Base-by-base conservation (phyloP, 2,888 invertebrate genomes). In the Caenorhabditis sulstoni region DNA sequence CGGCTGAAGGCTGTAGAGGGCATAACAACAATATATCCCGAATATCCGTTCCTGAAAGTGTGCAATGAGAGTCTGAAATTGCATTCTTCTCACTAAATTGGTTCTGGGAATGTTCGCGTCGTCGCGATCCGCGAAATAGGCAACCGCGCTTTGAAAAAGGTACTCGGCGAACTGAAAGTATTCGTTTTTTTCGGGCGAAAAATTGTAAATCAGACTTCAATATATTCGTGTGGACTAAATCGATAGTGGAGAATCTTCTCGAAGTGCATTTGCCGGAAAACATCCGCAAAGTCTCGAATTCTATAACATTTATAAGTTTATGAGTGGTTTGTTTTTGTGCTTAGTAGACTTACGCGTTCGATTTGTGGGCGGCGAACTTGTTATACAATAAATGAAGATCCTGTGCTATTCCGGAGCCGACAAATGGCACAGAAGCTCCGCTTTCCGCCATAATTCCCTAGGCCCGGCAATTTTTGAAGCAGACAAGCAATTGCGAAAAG, bases 151-250 rank as follows among this genome's bases (percentile, higher is more conserved):
- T 59, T 81, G 80, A 9, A 85, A 66, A 3, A 85, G 52, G 37
- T 75, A 67, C 49, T 85, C 85, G 22, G 76, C 68, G 52, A 82
- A 84, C 85, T 85, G 61, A 29, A 83, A 81, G 65, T 35, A 3
- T 16, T 4, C 29, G 29, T 5, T 29, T 29, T 41, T 14, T n/a
- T 57, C 18, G 37, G 37, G 37, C 5, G 37, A 37, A 11, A 11
- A 37, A 37, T 37, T 41, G 14, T 80, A n/a, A 37, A 9, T 12
- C 9, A 37, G 12, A 73, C 84, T 71, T 85, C 85, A 12, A 81
- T 45, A n/a, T 77, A 58, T 45, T 85, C 85, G 5, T 82, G 65
- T n/a, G 80, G 68, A 8, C 23, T 61, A 16, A 81, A 55, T 9
- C 84, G 55, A 8, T 79, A 81, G n/a, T 78, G 61, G 35, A 78